Evolutionary conservation across 2,888 invertebrate species (phyloP).

Genomic region (Drosophila setosimentum): DNA sequence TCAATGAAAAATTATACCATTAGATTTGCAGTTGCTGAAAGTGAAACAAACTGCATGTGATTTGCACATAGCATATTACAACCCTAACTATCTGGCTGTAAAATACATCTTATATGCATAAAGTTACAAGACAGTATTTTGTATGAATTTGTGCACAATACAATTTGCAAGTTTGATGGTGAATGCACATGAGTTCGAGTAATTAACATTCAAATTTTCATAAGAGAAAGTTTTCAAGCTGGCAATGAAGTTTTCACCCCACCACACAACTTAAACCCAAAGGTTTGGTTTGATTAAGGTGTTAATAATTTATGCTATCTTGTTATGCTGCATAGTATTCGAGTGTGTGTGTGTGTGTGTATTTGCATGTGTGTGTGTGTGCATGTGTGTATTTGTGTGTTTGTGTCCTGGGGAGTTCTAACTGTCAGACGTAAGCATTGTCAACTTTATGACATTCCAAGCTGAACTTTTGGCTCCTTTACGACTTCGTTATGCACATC

Average conservation of each 20-base stretch:
- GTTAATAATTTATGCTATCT: slow-evolving; percentile 69
- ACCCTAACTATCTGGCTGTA: slow-evolving; percentile 5
- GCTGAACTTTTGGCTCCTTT: slow-evolving; percentile 35
- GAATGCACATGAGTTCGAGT: slow-evolving; percentile 61
- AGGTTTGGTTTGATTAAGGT: slow-evolving; percentile 69
- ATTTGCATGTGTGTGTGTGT: not conserved
- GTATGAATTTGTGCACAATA: slow-evolving; percentile 15
- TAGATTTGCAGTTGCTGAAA: slow-evolving; percentile 38
- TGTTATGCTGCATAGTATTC: slow-evolving; percentile 44
- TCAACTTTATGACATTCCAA: slow-evolving; percentile 75
- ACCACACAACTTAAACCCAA: slow-evolving; percentile 1
- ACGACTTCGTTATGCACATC: slow-evolving; percentile 64
- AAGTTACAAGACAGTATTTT: not conserved
- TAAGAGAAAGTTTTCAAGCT: slow-evolving; percentile 66
- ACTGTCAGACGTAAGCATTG: slow-evolving; percentile 53
- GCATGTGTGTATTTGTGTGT: not conserved
- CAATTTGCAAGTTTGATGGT: slow-evolving; percentile 37
- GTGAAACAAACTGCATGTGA: slow-evolving; percentile 19
- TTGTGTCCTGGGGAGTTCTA: slow-evolving; percentile 11
- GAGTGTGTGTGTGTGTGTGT: not conserved
- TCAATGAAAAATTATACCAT: slow-evolving; percentile 66
- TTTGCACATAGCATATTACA: slow-evolving; percentile 7
- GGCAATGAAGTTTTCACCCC: slow-evolving; percentile 57
- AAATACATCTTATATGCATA: slow-evolving; percentile 19
- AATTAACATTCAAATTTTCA: slow-evolving; percentile 71